Conservation (phyloP, 2,797 vertebrate species). For the Cirrhinus mrigala region DNA sequence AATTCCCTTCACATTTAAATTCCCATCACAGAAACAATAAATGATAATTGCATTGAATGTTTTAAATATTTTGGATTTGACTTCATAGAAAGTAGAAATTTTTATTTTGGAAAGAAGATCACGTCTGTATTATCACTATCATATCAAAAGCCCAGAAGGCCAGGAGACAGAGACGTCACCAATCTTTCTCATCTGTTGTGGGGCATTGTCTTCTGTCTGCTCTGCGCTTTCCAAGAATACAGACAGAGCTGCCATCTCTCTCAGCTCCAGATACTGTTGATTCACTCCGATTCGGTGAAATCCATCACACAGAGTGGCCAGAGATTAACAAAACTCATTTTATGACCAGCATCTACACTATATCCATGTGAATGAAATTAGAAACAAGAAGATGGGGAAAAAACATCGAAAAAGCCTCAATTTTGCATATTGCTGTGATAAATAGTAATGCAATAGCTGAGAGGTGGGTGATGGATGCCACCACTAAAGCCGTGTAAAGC, state of each 20-base stretch:
- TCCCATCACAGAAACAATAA: background rate
- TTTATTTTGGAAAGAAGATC: slow-evolving; percentile 11
- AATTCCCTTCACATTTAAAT: background rate
- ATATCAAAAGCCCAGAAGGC: background rate
- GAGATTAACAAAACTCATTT: slow-evolving; percentile 32
- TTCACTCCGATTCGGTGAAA: slow-evolving; percentile 7
- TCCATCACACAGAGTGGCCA: slow-evolving; percentile 28
- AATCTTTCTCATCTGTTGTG: background rate
- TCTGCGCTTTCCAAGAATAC: slow-evolving; percentile 28
- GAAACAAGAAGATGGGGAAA: background rate
- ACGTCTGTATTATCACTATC: background rate
- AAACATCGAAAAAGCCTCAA: slow-evolving; percentile 58
- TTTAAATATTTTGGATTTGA: background rate
- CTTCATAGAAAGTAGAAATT: background rate
- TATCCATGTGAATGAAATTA: slow-evolving; percentile 36
- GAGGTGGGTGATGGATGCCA: slow-evolving; percentile 74
- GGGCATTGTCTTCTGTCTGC: background rate
- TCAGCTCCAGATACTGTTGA: slow-evolving; percentile 17
- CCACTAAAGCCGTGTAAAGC: slow-evolving; percentile 70
- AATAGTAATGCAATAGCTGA: slow-evolving; percentile 74
- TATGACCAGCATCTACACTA: background rate
- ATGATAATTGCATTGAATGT: background rate
- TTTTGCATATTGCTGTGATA: slow-evolving; percentile 78
- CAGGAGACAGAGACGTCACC: slow-evolving; percentile 6
- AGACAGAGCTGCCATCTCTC: background rate